These are phyloP conservation scores for Mormoops blainvillei DNA, from an alignment of 2,113 vertebrate species.

Conservation along the genomic window DNA sequence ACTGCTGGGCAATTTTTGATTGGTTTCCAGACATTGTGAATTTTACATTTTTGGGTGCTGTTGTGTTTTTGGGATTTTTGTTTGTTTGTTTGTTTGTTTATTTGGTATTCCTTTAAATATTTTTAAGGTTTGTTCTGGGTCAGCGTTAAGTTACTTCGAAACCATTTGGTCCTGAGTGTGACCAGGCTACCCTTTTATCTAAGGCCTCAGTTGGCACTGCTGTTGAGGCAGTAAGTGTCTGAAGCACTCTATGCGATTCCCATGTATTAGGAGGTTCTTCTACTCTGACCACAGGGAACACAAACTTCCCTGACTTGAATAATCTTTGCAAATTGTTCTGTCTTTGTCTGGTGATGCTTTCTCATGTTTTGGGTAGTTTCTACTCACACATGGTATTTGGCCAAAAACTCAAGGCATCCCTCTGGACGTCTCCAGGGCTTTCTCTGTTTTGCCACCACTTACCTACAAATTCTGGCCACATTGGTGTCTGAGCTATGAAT, in stretches of 20 bases:
- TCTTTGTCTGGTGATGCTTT: background rate
- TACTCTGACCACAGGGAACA: background rate
- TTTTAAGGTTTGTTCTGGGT: background rate
- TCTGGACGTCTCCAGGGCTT: background rate
- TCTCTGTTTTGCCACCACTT: background rate
- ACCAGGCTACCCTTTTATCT: background rate
- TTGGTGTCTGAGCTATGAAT: background rate
- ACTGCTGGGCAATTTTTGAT: background rate
- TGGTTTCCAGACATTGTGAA: background rate
- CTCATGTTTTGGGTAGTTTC: background rate
- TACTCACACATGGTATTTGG: background rate
- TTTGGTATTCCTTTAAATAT: background rate
- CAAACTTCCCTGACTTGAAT: background rate
- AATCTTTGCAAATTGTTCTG: background rate
- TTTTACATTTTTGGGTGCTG: background rate
- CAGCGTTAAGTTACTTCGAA: background rate
- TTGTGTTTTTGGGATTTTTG: no score
- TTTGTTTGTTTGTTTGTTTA: background rate
- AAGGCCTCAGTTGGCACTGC: background rate
- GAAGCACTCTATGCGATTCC: background rate
- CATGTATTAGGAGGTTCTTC: background rate
- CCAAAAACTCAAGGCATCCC: background rate
- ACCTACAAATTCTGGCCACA: background rate
- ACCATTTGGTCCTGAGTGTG: background rate
- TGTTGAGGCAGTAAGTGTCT: background rate